These are phyloP conservation scores for Sarcophaga carnaria DNA, from an alignment of 2,888 invertebrate species.

Conservation along the genomic window DNA sequence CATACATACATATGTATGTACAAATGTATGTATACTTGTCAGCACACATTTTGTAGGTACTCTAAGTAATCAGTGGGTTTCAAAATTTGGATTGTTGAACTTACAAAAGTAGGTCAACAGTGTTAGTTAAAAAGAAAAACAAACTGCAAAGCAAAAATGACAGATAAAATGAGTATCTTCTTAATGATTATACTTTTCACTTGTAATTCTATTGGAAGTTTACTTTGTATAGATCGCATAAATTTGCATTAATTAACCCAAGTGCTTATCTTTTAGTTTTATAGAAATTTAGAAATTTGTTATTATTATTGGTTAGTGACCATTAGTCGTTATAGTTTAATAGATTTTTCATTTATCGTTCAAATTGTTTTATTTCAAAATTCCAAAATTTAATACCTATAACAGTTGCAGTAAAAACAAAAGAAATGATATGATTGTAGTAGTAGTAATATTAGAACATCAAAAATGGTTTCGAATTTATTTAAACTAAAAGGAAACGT, in stretches of 20 bases:
- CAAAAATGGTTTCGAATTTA: no score
- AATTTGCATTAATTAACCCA: slow-evolving; percentile 18
- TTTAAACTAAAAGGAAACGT: no score
- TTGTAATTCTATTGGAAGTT: neutral
- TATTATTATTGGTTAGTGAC: no score
- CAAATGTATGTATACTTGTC: slow-evolving; percentile 10
- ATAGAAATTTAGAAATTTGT: no score
- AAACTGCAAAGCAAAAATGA: neutral
- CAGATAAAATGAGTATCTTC: neutral
- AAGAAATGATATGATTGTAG: no score
- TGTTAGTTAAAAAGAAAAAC: slow-evolving; percentile 18
- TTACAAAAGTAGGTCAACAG: slow-evolving; percentile 52
- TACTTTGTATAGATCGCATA: neutral
- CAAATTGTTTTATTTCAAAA: no score
- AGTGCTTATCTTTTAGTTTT: neutral
- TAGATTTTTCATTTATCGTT: no score
- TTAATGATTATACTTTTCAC: neutral
- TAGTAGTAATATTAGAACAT: no score
- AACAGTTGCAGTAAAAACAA: no score
- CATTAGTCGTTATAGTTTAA: no score
- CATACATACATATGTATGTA: slow-evolving; percentile 1
- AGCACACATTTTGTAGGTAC: slow-evolving; percentile 3
- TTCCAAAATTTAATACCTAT: no score
- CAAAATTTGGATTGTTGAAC: slow-evolving; percentile 51
- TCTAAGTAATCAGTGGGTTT: slow-evolving; percentile 3